Percentiles rank a stretch among this genome's conserved stretches.
Conservation (phyloP, 2,113 vertebrate species). For the Aviceda subcristata region DNA sequence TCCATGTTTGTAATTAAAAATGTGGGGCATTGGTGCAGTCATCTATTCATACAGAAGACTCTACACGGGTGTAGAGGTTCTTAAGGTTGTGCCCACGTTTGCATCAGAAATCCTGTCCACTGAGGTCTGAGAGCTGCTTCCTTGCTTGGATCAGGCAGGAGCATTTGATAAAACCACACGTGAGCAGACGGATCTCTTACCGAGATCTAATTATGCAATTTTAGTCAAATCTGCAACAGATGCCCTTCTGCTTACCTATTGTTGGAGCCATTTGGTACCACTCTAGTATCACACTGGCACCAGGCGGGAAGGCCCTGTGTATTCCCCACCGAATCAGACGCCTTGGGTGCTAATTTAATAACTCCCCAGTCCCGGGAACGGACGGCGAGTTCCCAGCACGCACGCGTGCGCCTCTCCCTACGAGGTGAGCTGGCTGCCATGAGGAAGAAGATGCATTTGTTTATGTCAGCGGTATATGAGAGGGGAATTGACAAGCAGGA, state of each 20-base stretch:
- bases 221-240: conserved; percentile 78
- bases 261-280: conserved; percentile 72
- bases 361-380: neutral
- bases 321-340: conserved; percentile 50
- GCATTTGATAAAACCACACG: conserved; percentile 1
- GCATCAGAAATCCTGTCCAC: neutral
- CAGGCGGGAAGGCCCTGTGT: conserved; percentile 51
- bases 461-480: conserved; percentile 34
- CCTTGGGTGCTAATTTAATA: conserved; percentile 69
- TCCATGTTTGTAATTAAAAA: neutral
- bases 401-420: neutral
- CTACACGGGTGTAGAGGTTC: neutral
- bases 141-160: neutral
- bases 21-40: neutral
- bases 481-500: conserved; percentile 65
- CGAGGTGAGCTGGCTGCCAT: neutral
- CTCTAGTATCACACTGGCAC: conserved; percentile 72
- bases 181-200: conserved; percentile 61
- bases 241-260: conserved; percentile 73
- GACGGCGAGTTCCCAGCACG: neutral
- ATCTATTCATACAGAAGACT: neutral
- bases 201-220: conserved; percentile 76
- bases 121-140: neutral
- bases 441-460: conserved; percentile 43
- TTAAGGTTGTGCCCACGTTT: neutral